Percentiles rank a stretch among this genome's conserved stretches.
Conservation (phyloP, 2,113 vertebrate species). For the Oncorhynchus clarkii region DNA sequence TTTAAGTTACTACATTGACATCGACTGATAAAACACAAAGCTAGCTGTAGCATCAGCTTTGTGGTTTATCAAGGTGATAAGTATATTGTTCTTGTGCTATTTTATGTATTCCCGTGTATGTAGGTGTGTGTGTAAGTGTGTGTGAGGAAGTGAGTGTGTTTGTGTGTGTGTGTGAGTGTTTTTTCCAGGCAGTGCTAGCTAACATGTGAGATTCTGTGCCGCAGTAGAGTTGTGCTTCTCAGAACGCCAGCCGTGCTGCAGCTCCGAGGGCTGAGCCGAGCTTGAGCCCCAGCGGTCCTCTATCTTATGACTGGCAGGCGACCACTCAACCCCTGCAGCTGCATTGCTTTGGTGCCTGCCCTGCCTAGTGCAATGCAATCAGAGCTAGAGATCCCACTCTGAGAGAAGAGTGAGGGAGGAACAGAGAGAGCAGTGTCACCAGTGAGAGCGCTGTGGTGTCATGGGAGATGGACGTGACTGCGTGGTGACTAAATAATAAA, state of each 20-base stretch:
- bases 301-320: slow-evolving; percentile 55
- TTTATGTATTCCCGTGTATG: slow-evolving; percentile 31
- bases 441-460: slow-evolving; percentile 48
- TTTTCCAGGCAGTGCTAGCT: slow-evolving; percentile 60
- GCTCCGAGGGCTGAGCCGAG: slow-evolving; percentile 40
- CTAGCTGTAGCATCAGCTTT: no score
- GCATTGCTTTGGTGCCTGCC: slow-evolving; percentile 48
- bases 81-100: no score
- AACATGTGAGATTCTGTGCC: slow-evolving; percentile 63
- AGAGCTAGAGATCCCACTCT: slow-evolving; percentile 42
- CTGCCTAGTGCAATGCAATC: slow-evolving; percentile 41
- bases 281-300: slow-evolving; percentile 29
- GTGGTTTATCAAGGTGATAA: no score
- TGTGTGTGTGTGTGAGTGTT: slow-evolving; percentile 69
- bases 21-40: no score
- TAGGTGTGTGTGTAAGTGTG: slow-evolving; percentile 17
- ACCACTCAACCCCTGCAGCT: slow-evolving; percentile 55
- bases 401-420: slow-evolving; percentile 3
- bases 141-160: slow-evolving; percentile 36
- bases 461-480: slow-evolving; percentile 64
- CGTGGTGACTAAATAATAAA: slow-evolving; percentile 81
- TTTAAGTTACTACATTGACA: no score
- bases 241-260: slow-evolving; percentile 40
- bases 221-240: slow-evolving; percentile 63
- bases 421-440: slow-evolving; percentile 36